phyloP scores from a whole-genome alignment of 2,113 vertebrate species.

The Natator depressus region DNA sequence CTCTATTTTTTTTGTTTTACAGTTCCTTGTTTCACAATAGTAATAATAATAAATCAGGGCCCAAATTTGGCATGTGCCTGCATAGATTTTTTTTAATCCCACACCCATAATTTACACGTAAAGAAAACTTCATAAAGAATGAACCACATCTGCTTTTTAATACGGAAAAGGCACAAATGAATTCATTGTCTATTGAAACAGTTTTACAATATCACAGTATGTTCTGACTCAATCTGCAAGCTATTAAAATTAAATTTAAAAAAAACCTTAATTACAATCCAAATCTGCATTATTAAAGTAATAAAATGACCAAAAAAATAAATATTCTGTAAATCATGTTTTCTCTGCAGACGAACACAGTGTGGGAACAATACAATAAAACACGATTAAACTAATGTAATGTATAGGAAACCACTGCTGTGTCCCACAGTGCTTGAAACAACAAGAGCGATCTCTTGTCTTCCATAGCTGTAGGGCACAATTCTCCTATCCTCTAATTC shows the following conservation, averaged over 20 bases:
- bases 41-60: conserved; percentile 14
- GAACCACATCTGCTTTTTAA: conserved; percentile 57
- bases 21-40: conserved; percentile 13
- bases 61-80: background rate
- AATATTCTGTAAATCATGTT: conserved; percentile 62
- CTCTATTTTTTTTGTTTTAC: background rate
- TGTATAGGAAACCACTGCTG: background rate
- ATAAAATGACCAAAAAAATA: conserved; percentile 72
- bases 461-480: conserved; percentile 26
- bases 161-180: conserved; percentile 53
- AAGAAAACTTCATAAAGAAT: conserved; percentile 34
- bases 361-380: conserved; percentile 42
- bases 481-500: background rate
- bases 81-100: conserved; percentile 32
- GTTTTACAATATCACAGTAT: conserved; percentile 54
- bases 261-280: conserved; percentile 63
- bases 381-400: conserved; percentile 25
- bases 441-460: background rate
- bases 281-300: conserved; percentile 58
- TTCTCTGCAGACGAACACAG: conserved; percentile 61
- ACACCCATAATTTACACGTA: background rate
- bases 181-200: conserved; percentile 66
- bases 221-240: conserved; percentile 45
- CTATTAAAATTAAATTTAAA: conserved; percentile 60
- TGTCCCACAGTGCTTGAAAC: conserved; percentile 47